These are phyloP conservation scores for Anthopleura sola DNA, from an alignment of 64 coral and sea anemone genomes.

Conservation along the genomic window DNA sequence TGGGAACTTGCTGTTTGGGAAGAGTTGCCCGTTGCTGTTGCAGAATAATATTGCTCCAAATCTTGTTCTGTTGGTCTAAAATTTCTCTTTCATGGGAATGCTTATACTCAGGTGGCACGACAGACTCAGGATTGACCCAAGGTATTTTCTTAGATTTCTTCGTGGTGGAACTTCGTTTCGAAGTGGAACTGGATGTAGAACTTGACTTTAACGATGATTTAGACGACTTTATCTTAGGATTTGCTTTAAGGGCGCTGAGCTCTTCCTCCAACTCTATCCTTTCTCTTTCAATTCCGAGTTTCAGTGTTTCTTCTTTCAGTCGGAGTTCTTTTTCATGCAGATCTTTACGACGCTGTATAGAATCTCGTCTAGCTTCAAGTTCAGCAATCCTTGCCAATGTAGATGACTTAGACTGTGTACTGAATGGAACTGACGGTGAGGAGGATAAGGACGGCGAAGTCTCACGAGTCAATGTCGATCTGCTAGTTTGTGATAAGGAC, in stretches of 20 bases:
- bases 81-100: neutral
- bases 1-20: neutral
- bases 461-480: too few species aligned
- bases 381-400: constrained; percentile 19
- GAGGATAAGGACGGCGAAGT: too few species aligned
- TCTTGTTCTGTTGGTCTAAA: constrained; percentile 17
- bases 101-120: neutral
- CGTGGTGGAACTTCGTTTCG: neutral
- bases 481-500: neutral
- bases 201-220: neutral
- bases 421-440: neutral
- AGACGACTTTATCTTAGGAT: too few species aligned
- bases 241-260: neutral
- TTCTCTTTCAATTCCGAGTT: constrained; percentile 17
- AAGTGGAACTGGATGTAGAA: neutral
- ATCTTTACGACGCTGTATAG: constrained; percentile 21
- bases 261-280: constrained; percentile 16
- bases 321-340: neutral
- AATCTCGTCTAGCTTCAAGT: constrained; percentile 6
- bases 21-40: constrained; percentile 1
- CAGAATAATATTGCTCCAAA: neutral
- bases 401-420: neutral
- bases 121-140: neutral
- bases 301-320: constrained; percentile 17
- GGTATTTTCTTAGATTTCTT: neutral